Percentiles rank a stretch among this genome's conserved stretches.
Conservation (phyloP, 2,888 invertebrate genomes). For the Parelbella ahira region DNA sequence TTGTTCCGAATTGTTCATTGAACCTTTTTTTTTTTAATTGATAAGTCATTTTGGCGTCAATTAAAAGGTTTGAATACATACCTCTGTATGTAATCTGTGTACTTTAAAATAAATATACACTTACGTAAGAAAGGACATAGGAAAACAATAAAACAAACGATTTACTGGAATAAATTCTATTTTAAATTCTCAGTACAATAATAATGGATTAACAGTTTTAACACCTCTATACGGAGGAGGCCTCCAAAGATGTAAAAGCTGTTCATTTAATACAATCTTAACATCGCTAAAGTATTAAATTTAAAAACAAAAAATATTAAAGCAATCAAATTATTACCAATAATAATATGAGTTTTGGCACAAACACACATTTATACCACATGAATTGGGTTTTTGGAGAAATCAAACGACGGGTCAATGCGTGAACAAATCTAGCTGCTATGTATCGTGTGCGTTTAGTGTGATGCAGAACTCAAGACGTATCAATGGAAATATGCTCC, state of each 20-base stretch:
- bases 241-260: conserved; percentile 66
- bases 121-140: no score
- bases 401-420: conserved; percentile 6
- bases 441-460: conserved; percentile 26
- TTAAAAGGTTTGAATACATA: no score
- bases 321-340: conserved; percentile 31
- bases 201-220: conserved; percentile 72
- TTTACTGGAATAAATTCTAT: conserved; percentile 68
- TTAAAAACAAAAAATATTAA: conserved; percentile 35
- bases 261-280: conserved; percentile 54
- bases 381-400: conserved; percentile 19
- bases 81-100: no score
- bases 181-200: conserved; percentile 68
- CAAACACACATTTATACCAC: conserved; percentile 32
- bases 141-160: conserved; percentile 41
- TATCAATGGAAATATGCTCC: no score
- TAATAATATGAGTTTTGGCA: conserved; percentile 45
- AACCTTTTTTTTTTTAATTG: no score
- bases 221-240: conserved; percentile 62
- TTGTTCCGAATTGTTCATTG: no score
- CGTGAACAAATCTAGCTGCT: conserved; percentile 20
- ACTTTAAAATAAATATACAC: no score
- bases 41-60: no score
- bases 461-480: no score
- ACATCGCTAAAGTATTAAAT: conserved; percentile 36